Base-by-base conservation (phyloP, 1,140 invertebrate genomes). In the Trachymyrmex cornetzi region DNA sequence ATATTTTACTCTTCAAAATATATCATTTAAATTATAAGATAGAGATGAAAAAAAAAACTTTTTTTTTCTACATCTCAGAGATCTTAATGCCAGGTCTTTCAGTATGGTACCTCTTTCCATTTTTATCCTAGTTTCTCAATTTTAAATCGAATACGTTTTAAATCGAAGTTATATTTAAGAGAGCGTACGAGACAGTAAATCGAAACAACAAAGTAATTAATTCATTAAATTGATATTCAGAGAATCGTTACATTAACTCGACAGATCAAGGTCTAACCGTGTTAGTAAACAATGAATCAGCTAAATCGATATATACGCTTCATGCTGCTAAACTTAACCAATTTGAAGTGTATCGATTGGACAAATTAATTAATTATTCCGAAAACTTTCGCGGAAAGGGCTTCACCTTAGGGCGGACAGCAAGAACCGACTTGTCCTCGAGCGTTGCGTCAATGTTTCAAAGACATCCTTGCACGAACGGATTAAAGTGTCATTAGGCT, bases 401-500 rank as follows among this genome's bases (percentile, higher is more conserved):
- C 22, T 11, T 79, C n/a, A 48, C 55, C 80, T 74, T 74, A 50
- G 19, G 5, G 24, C 59, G 44, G 66, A 24, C 38, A 50, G 66
- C 66, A 50, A 22, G 77, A 80, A 50, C 79, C 19, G 50, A 19
- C 64, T 77, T 84, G 67, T 74, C 57, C 57, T 24, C 50, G 30
- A 44, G 53, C 79, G 44, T 16, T 16, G 69, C 30, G 22, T 67
- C 67, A 48, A 44, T 30, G 38, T 84, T 38, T 88, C 87, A 90
- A 90, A 90, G 87, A 72, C 55, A 34, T 74, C 53, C 59, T 85
- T 61, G 57, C 53, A 67, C 24, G 30, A 71, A 77, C 57, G 89
- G 89, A 91, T 89, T 91, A 89, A 91, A 91, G 75, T 85, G 85
- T 57, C 90, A 90, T 91, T 91, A 90, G 84, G 77, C 84, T 91